Evolutionary conservation across 2,797 vertebrate species (phyloP).

Genomic region (Botia kubotai): DNA sequence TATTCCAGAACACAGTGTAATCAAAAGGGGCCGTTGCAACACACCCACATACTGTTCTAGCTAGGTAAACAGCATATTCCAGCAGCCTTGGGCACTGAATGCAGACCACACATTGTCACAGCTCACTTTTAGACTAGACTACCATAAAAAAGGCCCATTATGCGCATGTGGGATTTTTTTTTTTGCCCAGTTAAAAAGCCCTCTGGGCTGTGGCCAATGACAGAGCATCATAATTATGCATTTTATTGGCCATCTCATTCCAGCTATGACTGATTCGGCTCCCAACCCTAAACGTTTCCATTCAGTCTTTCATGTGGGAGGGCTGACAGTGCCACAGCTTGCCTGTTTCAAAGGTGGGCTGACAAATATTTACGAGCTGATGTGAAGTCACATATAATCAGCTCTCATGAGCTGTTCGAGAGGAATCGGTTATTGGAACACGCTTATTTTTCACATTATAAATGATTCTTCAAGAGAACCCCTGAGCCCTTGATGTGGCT

Average conservation of each 20-base stretch:
- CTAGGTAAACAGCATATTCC: conserved; percentile 71
- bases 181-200: conserved; percentile 68
- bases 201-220: conserved; percentile 80
- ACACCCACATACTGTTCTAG: conserved; percentile 59
- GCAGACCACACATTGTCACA: conserved; percentile 82
- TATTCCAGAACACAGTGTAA: conserved; percentile 53
- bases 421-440: conserved; percentile 74
- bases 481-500: conserved; percentile 74
- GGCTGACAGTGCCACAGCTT: conserved; percentile 69
- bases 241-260: conserved; percentile 85
- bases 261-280: conserved; percentile 81
- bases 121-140: conserved; percentile 76
- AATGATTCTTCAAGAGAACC: conserved; percentile 75
- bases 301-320: conserved; percentile 83
- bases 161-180: conserved; percentile 74
- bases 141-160: conserved; percentile 78
- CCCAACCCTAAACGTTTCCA: conserved; percentile 81
- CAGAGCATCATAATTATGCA: conserved; percentile 81
- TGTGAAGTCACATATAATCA: conserved; percentile 79
- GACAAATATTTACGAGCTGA: conserved; percentile 83
- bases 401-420: conserved; percentile 71
- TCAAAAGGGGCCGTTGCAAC: conserved; percentile 56
- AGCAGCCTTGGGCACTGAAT: conserved; percentile 59
- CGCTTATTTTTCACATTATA: conserved; percentile 78
- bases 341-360: conserved; percentile 81